Evolutionary conservation across 2,113 vertebrate species (phyloP), one percentile per base, ranked within the genome.

Genomic region (Prochilodus magdalenae): DNA sequence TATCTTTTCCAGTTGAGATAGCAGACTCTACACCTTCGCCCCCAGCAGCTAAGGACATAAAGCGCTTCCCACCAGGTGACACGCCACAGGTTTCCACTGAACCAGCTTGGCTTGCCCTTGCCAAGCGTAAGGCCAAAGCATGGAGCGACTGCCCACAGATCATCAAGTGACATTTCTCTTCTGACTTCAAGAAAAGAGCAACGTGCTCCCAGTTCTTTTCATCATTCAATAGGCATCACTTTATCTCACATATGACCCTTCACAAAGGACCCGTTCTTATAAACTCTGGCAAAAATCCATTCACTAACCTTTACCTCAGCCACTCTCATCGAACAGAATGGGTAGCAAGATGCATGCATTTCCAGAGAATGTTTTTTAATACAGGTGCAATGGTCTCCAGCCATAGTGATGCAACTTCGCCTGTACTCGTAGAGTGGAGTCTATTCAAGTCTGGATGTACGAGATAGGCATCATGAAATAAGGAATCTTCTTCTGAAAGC

Each of bases 81-180:
- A 94, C 95, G 12, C 92, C 94, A 30, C 96, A 97, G 10, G 95
- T 96, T 77, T 97, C 96, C 75, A 98, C 97, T 14, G 98, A 99
- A 92, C 98, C 98, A 2, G 97, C 97, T 81, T 99, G 98, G 98
- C 93, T 99, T 83, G 98, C 98, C 0, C 90, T 99, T 87, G 98
- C 98, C 90, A 99, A 99, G 89, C 94, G 98, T 85, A 99, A 99
- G 96, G 97, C 98, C 83, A 99, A 99, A 93, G 98, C 98, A 83
- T 99, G 98, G 98, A 99, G 97, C 82, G 98, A 99, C 94, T 99
- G 97, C 89, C 98, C 98, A 33, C 98, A 99, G 91, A 99, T 99
- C 87, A 99, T 99, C 89, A 99, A 99, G 94, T 99, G 97, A 94
- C 82, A 80, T 24, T 79, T 8, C 75, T n/a, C 59, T 86, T 24